Conservation (phyloP, 2,113 vertebrate genomes). For the Spheniscus mendiculus region DNA sequence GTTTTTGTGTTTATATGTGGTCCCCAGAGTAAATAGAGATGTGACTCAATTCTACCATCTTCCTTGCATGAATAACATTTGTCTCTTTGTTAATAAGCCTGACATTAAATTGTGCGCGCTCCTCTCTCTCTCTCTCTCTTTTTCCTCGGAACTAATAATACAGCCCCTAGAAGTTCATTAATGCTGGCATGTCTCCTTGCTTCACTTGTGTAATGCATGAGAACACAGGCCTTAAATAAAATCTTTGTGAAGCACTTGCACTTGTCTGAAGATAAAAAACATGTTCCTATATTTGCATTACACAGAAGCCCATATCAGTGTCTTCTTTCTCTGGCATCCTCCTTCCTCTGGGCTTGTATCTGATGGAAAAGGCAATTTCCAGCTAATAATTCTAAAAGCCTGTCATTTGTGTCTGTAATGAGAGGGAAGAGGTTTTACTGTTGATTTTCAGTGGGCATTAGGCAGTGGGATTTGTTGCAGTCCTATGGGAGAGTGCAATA, state of each 20-base stretch:
- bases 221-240: conserved; percentile 65
- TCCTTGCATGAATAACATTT: conserved; percentile 20
- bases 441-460: conserved; percentile 28
- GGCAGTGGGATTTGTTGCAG: neutral
- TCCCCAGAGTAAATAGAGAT: conserved; percentile 35
- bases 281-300: conserved; percentile 67
- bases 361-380: conserved; percentile 61
- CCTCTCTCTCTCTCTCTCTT: neutral
- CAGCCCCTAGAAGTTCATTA: conserved; percentile 58
- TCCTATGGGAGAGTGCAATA: neutral
- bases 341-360: conserved; percentile 50
- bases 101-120: neutral
- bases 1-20: conserved; percentile 22
- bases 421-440: conserved; percentile 10
- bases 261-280: conserved; percentile 70
- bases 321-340: conserved; percentile 36
- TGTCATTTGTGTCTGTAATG: conserved; percentile 46
- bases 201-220: conserved; percentile 65
- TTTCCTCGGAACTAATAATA: neutral
- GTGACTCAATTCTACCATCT: conserved; percentile 3
- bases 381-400: conserved; percentile 54
- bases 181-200: conserved; percentile 51
- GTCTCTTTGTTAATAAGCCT: conserved; percentile 38
- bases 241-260: conserved; percentile 63
- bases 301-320: conserved; percentile 55